phyloP scores from a whole-genome alignment of 2,113 vertebrate genomes.

The Cervus canadensis region DNA sequence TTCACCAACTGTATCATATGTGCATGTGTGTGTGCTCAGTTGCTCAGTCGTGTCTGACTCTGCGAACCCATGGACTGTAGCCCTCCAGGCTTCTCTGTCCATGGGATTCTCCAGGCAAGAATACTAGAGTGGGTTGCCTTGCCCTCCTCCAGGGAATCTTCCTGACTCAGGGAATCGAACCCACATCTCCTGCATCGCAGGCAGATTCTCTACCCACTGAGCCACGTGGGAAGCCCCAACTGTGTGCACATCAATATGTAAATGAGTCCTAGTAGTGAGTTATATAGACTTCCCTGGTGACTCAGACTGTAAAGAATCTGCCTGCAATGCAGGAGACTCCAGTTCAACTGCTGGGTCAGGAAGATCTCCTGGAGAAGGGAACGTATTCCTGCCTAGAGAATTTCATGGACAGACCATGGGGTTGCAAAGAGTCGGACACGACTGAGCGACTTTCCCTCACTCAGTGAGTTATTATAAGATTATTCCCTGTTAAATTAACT shows the following conservation, averaged over 20 bases:
- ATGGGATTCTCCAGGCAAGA: background rate
- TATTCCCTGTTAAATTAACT: background rate
- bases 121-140: background rate
- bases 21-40: background rate
- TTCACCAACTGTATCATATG: background rate
- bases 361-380: background rate
- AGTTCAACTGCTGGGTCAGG: background rate
- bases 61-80: background rate
- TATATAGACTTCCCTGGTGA: background rate
- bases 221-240: background rate
- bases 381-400: background rate
- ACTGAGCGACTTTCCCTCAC: background rate
- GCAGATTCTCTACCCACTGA: background rate
- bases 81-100: background rate
- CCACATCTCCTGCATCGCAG: background rate
- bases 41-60: background rate
- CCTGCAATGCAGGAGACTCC: background rate
- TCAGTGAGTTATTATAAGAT: background rate
- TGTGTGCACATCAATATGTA: background rate
- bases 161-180: background rate
- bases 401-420: background rate
- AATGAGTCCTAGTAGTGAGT: background rate
- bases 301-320: background rate
- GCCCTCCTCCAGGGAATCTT: background rate
- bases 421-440: background rate